Evolutionary conservation across 23 tunicate genomes (phyloP).

Genomic region (Trididemnum clinides): DNA sequence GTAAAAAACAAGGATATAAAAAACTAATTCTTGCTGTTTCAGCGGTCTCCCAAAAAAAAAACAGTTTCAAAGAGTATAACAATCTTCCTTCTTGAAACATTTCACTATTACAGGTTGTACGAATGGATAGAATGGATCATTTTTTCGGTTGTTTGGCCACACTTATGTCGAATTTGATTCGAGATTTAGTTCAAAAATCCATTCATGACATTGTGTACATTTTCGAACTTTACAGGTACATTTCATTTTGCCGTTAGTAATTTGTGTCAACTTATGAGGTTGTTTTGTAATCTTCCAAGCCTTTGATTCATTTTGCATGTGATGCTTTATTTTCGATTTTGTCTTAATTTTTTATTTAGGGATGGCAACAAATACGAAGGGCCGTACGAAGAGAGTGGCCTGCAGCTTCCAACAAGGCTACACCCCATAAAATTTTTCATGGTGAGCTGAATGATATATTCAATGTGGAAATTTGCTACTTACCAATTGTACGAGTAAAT

Average conservation of each 20-base stretch:
- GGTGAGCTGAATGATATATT: slow-evolving; percentile 36
- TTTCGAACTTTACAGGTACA: slow-evolving; percentile 71
- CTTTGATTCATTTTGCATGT: no score
- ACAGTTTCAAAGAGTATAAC: no score
- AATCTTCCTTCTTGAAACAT: no score
- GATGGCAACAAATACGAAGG: slow-evolving; percentile 81
- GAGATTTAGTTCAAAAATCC: slow-evolving; percentile 77
- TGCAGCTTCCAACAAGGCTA: slow-evolving; percentile 69
- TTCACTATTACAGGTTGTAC: neutral
- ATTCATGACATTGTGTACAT: slow-evolving; percentile 75
- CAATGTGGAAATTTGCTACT: no score
- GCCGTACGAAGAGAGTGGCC: slow-evolving; percentile 72
- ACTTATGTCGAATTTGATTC: slow-evolving; percentile 80
- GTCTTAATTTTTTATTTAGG: slow-evolving; percentile 9
- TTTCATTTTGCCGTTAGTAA: no score
- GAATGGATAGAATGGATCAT: slow-evolving; percentile 83
- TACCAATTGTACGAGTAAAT: no score
- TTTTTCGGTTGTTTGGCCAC: slow-evolving; percentile 86
- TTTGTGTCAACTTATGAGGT: no score
- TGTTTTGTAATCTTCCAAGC: no score
- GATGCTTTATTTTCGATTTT: neutral
- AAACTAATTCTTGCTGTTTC: no score
- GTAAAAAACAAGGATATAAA: no score
- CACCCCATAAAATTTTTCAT: slow-evolving; percentile 75
- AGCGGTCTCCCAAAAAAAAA: no score